Evolutionary conservation across 1,140 invertebrate genomes (phyloP), one percentile per base, ranked within the genome.

Genomic region (Vanessa atalanta): DNA sequence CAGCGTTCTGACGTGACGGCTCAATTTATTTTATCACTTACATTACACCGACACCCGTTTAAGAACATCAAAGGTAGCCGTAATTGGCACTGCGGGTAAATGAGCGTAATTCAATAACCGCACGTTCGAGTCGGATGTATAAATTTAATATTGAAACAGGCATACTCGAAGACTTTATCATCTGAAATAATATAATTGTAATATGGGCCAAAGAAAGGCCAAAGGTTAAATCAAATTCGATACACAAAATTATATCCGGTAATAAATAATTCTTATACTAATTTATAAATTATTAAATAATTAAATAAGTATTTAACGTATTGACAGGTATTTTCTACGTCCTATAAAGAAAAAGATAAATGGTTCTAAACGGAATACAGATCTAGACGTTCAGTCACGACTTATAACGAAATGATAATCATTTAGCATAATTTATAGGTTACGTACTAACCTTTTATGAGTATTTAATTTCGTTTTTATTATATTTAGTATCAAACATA

Each of bases 61-160:
- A 75, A 83, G 69, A 73, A 89, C 84, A 84, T 91, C 89, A 91
- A 91, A 91, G 87, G 79, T 81, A 80, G 76, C 76, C 83, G 81
- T 88, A 87, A 89, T 89, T 88, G 81, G 81, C 73, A 12, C 69
- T 73, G 68, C 72, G 78, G 80, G 67, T 85, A 84, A 85, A 87
- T 80, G 80, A 83, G 74, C 79, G 74, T 78, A 88, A 83, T 83
- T 76, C 78, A 83, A 82, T 81, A 81, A 79, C 47, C 72, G 60
- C 79, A 70, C 63, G 51, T 26, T 63, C 55, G 55, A 63, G 64
- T 50, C 53, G 53, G 69, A 70, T 76, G 76, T 77, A 80, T 80
- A 85, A 83, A 82, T 77, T 76, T 13, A 60, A 67, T 48, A 72
- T 73, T 67, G 70, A 47, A 68, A 57, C 57, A 43, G 50, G 53